Conservation (phyloP, 2,797 vertebrate species). For the Mastacembelus armatus region DNA sequence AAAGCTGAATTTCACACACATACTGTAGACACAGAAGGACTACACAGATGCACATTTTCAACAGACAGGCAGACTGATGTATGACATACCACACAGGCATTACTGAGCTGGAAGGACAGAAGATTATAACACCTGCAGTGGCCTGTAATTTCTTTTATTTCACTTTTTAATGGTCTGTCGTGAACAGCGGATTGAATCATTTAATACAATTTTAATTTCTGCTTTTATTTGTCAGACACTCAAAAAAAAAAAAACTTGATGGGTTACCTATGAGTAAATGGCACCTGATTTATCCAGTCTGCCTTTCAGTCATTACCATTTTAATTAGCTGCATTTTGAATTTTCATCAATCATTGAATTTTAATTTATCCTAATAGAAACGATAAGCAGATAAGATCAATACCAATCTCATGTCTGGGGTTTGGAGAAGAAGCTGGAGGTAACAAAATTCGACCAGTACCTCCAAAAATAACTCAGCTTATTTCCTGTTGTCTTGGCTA, state of each 20-base stretch:
- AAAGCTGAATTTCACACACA: slow-evolving; percentile 17
- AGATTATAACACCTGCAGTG: background rate
- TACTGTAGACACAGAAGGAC: slow-evolving; percentile 1
- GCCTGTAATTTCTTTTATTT: background rate
- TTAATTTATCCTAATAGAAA: too few species aligned
- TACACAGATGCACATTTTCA: slow-evolving; percentile 55
- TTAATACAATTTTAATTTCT: background rate
- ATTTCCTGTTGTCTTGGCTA: too few species aligned
- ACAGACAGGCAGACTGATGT: slow-evolving; percentile 68
- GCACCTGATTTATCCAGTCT: slow-evolving; percentile 16
- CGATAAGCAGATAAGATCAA: too few species aligned
- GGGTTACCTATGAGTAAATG: background rate
- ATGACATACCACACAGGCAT: slow-evolving; percentile 60
- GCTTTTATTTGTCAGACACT: slow-evolving; percentile 10
- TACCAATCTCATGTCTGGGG: too few species aligned
- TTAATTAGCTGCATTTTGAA: too few species aligned
- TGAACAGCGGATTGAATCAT: background rate
- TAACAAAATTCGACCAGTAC: too few species aligned
- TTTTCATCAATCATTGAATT: too few species aligned
- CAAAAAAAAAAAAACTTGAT: too few species aligned
- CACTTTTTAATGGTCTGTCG: background rate
- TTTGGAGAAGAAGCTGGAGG: too few species aligned
- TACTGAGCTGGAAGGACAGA: slow-evolving; percentile 30
- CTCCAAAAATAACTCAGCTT: too few species aligned
- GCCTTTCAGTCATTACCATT: background rate